phyloP scores from a whole-genome alignment of 2,113 vertebrate genomes.

The Percina caprodes region DNA sequence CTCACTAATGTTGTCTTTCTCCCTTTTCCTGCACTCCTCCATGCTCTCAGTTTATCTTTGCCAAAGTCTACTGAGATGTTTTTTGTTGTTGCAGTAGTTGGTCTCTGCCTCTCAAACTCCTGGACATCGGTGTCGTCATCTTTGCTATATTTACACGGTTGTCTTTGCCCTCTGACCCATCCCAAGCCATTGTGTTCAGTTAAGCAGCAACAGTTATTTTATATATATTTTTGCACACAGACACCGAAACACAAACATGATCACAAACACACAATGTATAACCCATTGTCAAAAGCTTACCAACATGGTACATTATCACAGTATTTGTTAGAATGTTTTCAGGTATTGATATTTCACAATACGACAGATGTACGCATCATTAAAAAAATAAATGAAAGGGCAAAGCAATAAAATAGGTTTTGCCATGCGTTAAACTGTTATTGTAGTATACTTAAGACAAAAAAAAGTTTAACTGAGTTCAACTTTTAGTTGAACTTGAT shows the following conservation, averaged over 20 bases:
- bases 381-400: not conserved
- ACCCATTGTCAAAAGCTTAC: not conserved
- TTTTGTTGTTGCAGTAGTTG: slow-evolving; percentile 26
- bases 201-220: not conserved
- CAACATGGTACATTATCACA: not conserved
- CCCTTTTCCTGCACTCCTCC: slow-evolving; percentile 64
- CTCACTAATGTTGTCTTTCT: slow-evolving; percentile 77
- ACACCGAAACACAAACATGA: not conserved
- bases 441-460: not conserved
- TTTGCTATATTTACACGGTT: slow-evolving; percentile 11
- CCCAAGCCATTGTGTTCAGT: not conserved
- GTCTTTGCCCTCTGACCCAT: not conserved
- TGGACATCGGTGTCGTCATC: slow-evolving; percentile 8
- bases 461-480: not conserved
- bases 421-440: not conserved
- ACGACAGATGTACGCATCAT: not conserved
- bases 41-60: slow-evolving; percentile 50
- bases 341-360: not conserved
- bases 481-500: not conserved
- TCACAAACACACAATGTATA: not conserved
- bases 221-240: not conserved
- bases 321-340: not conserved
- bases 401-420: not conserved
- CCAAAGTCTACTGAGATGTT: slow-evolving; percentile 43
- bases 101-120: not conserved